These are phyloP conservation scores for Scalopus aquaticus DNA, from an alignment of 2,113 vertebrate genomes.

Conservation along the genomic window DNA sequence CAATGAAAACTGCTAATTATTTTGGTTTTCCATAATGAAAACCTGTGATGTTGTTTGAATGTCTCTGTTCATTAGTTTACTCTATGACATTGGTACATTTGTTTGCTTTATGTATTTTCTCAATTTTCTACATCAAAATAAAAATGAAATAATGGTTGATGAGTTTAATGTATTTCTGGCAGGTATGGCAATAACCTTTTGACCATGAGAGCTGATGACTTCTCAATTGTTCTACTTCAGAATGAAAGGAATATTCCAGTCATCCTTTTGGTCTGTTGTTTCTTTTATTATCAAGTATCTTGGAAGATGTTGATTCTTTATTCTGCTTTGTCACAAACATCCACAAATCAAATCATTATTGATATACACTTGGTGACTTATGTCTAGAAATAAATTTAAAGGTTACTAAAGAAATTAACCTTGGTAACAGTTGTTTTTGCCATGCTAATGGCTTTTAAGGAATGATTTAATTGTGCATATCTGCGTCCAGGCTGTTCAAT, in stretches of 20 bases:
- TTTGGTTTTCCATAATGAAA: slow-evolving; percentile 74
- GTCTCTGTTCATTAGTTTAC: slow-evolving; percentile 64
- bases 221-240: slow-evolving; percentile 20
- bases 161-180: background rate
- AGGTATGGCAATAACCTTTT: slow-evolving; percentile 23
- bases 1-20: slow-evolving; percentile 75
- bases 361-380: slow-evolving; percentile 59
- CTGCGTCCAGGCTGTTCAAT: slow-evolving; percentile 10
- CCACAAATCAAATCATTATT: slow-evolving; percentile 73
- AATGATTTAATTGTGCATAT: slow-evolving; percentile 63
- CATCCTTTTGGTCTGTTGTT: background rate
- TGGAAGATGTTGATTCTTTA: slow-evolving; percentile 48
- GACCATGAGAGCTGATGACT: background rate
- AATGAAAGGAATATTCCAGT: background rate
- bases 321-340: slow-evolving; percentile 63
- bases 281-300: slow-evolving; percentile 39
- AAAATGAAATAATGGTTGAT: background rate
- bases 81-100: background rate
- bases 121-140: slow-evolving; percentile 16
- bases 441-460: slow-evolving; percentile 41
- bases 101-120: slow-evolving; percentile 52
- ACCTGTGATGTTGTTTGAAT: slow-evolving; percentile 69
- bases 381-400: slow-evolving; percentile 70
- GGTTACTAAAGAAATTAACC: slow-evolving; percentile 69
- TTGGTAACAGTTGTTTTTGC: slow-evolving; percentile 64